phyloP scores from a whole-genome alignment of 2,797 vertebrate genomes.

The Geranospiza caerulescens region DNA sequence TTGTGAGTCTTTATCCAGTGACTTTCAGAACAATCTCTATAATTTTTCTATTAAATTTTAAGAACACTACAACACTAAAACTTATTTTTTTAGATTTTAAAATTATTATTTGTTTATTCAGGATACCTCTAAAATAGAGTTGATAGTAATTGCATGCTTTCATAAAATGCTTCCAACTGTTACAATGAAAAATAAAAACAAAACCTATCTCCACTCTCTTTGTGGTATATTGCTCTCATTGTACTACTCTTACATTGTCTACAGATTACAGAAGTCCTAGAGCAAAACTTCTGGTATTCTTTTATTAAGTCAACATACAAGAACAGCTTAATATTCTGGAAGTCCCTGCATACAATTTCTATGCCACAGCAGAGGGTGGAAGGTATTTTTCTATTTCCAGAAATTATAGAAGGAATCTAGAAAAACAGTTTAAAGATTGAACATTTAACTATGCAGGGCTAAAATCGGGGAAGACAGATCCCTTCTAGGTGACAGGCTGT shows the following conservation, averaged over 20 bases:
- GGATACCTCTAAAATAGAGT: neutral
- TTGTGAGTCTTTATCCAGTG: neutral
- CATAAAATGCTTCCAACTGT: neutral
- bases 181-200: neutral
- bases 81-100: rapidly evolving
- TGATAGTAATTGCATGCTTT: neutral
- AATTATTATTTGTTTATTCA: neutral
- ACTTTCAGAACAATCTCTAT: neutral
- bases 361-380: neutral
- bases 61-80: neutral
- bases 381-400: neutral
- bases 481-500: neutral
- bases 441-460: neutral
- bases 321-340: neutral
- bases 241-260: neutral
- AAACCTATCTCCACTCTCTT: neutral
- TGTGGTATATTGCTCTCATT: neutral
- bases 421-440: neutral
- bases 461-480: neutral
- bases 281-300: neutral
- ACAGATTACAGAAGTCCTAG: neutral
- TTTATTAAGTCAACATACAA: neutral
- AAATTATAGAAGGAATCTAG: neutral
- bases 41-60: neutral
- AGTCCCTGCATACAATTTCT: neutral